Base-by-base conservation (phyloP, 2,113 vertebrate species). In the Pontoporia blainvillei region DNA sequence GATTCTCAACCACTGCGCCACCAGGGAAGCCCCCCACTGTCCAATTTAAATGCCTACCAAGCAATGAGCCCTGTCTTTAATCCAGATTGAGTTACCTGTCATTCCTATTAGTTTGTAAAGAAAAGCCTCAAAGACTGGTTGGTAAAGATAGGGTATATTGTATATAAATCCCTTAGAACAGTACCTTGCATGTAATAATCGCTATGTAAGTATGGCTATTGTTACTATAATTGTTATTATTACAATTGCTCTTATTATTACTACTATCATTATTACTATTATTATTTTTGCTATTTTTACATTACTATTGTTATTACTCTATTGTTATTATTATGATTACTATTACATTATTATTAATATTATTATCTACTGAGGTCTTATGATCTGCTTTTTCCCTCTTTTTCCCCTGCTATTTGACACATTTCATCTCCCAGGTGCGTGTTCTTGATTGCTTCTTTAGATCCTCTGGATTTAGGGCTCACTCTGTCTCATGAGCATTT, bases 11-110 rank as follows among this genome's bases (percentile, higher is more conserved):
- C 46, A 46, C 46, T 46, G 46, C 46, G 11, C 46, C 46, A 46
- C 46, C 46, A 46, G 11, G 46, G 46, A 46, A 46, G 46, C 46
- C 46, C 46, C 11, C 44, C 44, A 46, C 10, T 46, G 44, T 46
- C 10, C 21, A 66, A 81, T 97, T 97, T 66, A 96, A 97, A 92
- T 92, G 97, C 94, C 97, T 96, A 96, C 90, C 92, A 98, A 97
- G 96, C 96, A 96, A 92, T 46, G 96, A 96, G 85, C 86, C 25
- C 14, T 75, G 12, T 49, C n/a, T 49, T 18, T 46, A 82, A 46
- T 31, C 15, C 61, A 82, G 29, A n/a, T 7, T 31, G 76, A 52
- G 15, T 72, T 17, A 27, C 17, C 20, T 72, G 3, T 34, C 62
- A 64, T 83, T 52, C 23, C 29, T n/a, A 23, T 49, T 10, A 29